These are phyloP conservation scores for Sturnus vulgaris DNA, from an alignment of 2,113 vertebrate species.

Conservation along the genomic window DNA sequence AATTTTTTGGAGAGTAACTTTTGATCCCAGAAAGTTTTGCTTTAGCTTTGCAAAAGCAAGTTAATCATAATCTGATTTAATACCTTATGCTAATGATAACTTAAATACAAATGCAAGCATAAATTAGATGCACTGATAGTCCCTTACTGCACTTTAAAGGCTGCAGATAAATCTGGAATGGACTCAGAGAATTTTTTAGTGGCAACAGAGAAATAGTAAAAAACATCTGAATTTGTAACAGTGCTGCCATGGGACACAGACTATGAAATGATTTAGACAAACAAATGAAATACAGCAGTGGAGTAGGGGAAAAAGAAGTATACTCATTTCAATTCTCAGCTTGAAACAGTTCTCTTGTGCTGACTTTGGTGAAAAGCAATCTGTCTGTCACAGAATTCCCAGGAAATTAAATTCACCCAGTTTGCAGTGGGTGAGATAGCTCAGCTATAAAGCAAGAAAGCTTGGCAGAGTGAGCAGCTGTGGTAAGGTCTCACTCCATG, in stretches of 20 bases:
- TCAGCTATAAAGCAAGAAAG: neutral
- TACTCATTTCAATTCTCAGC: neutral
- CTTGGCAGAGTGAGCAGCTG: neutral
- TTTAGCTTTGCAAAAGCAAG: conserved; percentile 69
- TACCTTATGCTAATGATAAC: conserved; percentile 60
- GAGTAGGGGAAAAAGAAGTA: neutral
- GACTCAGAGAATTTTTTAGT: conserved; percentile 35
- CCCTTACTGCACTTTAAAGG: conserved; percentile 38
- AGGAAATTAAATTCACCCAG: neutral
- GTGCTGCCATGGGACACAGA: neutral
- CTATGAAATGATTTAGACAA: neutral
- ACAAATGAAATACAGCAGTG: neutral
- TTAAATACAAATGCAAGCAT: conserved; percentile 66
- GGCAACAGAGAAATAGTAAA: conserved; percentile 45
- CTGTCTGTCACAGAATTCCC: neutral
- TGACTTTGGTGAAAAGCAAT: neutral
- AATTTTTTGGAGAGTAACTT: conserved; percentile 69
- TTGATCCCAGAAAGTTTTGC: conserved; percentile 71
- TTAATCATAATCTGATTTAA: conserved; percentile 74
- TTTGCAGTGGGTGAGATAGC: neutral
- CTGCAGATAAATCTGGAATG: conserved; percentile 63
- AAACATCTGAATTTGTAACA: conserved; percentile 14
- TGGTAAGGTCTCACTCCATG: neutral
- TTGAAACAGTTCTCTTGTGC: neutral
- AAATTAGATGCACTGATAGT: conserved; percentile 65